Base-by-base conservation (phyloP, 2,797 vertebrate species). In the Chloroceryle amazona region DNA sequence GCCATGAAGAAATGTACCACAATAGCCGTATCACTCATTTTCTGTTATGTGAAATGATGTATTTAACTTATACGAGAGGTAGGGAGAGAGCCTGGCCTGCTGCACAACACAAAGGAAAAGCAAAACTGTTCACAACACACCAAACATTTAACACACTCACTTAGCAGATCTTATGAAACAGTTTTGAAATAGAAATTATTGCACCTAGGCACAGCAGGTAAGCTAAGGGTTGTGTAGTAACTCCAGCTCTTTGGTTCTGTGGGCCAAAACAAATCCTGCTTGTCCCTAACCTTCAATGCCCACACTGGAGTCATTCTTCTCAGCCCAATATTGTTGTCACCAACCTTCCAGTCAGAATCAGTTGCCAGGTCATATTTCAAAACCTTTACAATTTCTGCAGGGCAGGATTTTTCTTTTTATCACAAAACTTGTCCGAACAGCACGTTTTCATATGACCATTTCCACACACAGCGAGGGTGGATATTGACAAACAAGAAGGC, bases 311-410 rank as follows among this genome's bases (percentile, higher is more conserved):
- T 68, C 52, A 74, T 12, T 60, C 60, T 44, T 61, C 29, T 9
- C 71, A 51, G 67, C 19, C 15, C 37, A 49, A 2, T 41, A 16
- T 19, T 88, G 83, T 28, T 4, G 4, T 6, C 63, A 44, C 15
- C 67, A 67, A 46, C 49, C n/a, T 41, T 14, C 5, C 63, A 76
- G 67, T 26, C 29, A 21, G 11, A 73, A 81, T 9, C 76, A 73
- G 44, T 47, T 87, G 81, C 74, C 79, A 81, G 54, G 54, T 11
- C 58, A 6, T 16, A 87, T 93, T 94, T 94, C 90, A 89, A 87
- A 80, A 76, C 65, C 74, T 90, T 85, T 13, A 67, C 14, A 16
- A 6, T 39, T 84, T 75, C 81, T 90, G 68, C 54, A 70, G 20
- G 70, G 75, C 37, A 51, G 54, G 55, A 47, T 65, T 75, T 83